These are phyloP conservation scores for Megaptera novaeangliae DNA, from an alignment of 2,113 vertebrate genomes.

Conservation along the genomic window DNA sequence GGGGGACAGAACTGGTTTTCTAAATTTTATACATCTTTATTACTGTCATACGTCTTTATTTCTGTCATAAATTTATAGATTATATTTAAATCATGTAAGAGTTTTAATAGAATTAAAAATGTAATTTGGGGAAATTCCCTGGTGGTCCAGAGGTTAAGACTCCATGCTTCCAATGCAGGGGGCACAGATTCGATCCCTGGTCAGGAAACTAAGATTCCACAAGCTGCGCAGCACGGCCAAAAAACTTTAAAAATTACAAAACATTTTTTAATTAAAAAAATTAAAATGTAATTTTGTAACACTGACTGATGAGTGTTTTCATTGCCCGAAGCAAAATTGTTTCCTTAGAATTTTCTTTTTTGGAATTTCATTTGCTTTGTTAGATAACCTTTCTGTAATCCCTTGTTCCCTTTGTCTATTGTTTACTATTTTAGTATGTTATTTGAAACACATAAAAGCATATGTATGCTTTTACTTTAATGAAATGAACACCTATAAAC, in stretches of 20 bases:
- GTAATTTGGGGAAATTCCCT: neutral
- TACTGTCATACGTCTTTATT: neutral
- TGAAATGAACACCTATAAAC: neutral
- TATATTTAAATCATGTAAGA: neutral
- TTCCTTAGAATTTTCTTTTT: neutral
- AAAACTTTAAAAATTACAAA: too few relatives aligned
- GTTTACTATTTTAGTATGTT: neutral
- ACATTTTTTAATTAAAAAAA: neutral
- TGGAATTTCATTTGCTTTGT: neutral
- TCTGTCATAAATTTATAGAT: neutral
- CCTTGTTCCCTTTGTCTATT: neutral
- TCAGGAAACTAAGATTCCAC: neutral
- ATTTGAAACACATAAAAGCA: neutral
- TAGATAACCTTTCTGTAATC: neutral
- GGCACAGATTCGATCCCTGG: neutral
- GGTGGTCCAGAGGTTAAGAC: neutral
- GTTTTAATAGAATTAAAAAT: neutral
- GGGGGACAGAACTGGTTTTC: neutral
- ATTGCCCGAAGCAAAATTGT: neutral
- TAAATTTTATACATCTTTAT: neutral
- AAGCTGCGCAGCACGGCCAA: rapidly evolving
- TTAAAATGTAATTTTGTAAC: neutral
- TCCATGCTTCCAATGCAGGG: neutral
- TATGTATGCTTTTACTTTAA: neutral
- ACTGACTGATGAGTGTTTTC: neutral